Evolutionary conservation across 2,888 invertebrate genomes (phyloP), one percentile per base, ranked within the genome.

Genomic region (Ochropleura leucogaster): DNA sequence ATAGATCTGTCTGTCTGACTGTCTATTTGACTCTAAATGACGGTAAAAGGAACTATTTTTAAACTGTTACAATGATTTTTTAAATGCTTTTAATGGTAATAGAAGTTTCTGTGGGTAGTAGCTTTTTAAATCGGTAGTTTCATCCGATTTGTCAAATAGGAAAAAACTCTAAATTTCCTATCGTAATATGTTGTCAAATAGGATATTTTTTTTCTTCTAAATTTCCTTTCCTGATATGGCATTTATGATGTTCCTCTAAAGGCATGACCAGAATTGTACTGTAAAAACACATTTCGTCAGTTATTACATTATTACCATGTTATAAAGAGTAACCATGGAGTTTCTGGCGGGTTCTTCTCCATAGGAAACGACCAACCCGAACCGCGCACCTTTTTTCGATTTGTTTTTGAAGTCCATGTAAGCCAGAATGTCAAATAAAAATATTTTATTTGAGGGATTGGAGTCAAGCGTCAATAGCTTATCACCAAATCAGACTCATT

Each of bases 21-120:
- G 82, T 82, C 82, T 20, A 81, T 84, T 84, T 68, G 68, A 53
- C 18, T 10, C 55, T 68, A 70, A 82, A 62, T 72, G 67, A 46
- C 64, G 18, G 14, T 68, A 76, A 77, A 46, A 57, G 57, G 12
- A 30, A 53, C 77, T 72, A 84, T 76, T 81, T 84, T 46, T 64
- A 81, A 72, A 53, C 53, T 1, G 44, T 70, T 67, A 72, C 66
- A 84, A 46, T 66, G 67, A 66, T 71, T 66, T 55, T 74, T 59
- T 4, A 78, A 80, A 63, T 7, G 8, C 1, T 68, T 72, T 66
- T 49, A 44, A 55, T 10, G 16, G 16, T 12, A 16, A 42, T n/a
- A 30, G 20, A 20, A 20, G 7, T 9, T 44, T n/a, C 7, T 8
- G 44, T 4, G 44, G 9, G n/a, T 51, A n/a, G 40, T 8, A n/a